Base-by-base conservation (phyloP, 1,140 invertebrate genomes). In the Dicyema japonicum region DNA sequence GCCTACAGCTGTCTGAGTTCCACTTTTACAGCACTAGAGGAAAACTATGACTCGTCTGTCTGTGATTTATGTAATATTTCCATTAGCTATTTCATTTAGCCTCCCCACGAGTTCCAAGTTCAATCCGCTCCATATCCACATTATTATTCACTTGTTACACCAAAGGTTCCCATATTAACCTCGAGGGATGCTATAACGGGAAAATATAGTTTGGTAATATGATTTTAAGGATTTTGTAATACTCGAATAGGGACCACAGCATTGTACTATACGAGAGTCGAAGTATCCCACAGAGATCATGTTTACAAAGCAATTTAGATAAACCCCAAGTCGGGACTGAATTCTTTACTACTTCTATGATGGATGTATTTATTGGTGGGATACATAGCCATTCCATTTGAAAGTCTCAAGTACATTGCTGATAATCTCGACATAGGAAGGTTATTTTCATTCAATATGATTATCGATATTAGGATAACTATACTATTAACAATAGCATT, bases 141-240 rank as follows among this genome's bases (percentile, higher is more conserved):
- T 57, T 74, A 15, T 59, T 72, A 3, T 71, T 69, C 33, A 50
- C 76, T n/a, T 72, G 78, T 42, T 90, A 75, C 41, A 76, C 75
- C 9, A 75, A 78, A 43, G 76, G 88, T 48, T 62, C 62, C 3
- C 66, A 78, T 37, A 62, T 64, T 24, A 44, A 88, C 13, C 62
- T 72, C 5, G 72, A 74, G 38, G 76, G 75, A 15, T 63, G 74
- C 46, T 63, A 65, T 38, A 72, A 71, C 46, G 78, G 76, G 12
- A 72, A 75, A 53, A 66, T 57, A 24, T 55, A 37, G 36, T 38
- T 33, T 5, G n/a, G 11, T 9, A 13, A 7, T 6, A 24, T 6
- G 14, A 19, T 15, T 22, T 34, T n/a, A 29, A 46, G 46, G 40
- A 4, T 47, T 45, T 26, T 54, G 46, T 41, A 49, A 54, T 33